These are phyloP conservation scores for Eleutherodactylus coqui DNA, from an alignment of 2,797 vertebrate genomes.

Conservation along the genomic window DNA sequence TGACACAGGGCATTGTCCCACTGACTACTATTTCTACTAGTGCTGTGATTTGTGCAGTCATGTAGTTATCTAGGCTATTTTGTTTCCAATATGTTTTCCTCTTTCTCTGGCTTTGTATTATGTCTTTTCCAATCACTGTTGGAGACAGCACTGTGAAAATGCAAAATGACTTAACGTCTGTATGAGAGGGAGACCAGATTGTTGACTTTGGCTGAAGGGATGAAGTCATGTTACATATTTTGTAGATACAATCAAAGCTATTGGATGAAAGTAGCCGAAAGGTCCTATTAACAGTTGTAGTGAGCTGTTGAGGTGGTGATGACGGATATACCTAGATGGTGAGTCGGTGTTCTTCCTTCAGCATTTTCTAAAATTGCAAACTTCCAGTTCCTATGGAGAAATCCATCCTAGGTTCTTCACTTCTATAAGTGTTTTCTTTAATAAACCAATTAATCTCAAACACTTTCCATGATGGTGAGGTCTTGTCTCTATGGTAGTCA, in stretches of 20 bases:
- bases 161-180: slow-evolving; percentile 1
- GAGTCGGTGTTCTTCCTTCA: no score
- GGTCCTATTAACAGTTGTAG: not conserved
- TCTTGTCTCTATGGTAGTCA: no score
- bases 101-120: not conserved
- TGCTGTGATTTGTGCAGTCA: not conserved
- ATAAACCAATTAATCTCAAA: no score
- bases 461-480: no score
- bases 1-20: slow-evolving; percentile 14
- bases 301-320: no score
- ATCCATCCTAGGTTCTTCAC: no score
- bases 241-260: not conserved
- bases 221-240: not conserved
- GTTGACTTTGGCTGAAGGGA: not conserved
- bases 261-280: not conserved
- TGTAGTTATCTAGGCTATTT: not conserved
- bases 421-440: no score
- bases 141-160: not conserved
- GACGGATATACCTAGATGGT: no score
- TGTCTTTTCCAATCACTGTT: not conserved
- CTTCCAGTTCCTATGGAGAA: no score
- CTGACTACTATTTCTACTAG: slow-evolving; percentile 8
- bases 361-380: no score
- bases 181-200: not conserved
- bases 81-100: slow-evolving; percentile 1